Evolutionary conservation across 1,140 invertebrate species (phyloP).

Genomic region (Belonocnema kinseyi): DNA sequence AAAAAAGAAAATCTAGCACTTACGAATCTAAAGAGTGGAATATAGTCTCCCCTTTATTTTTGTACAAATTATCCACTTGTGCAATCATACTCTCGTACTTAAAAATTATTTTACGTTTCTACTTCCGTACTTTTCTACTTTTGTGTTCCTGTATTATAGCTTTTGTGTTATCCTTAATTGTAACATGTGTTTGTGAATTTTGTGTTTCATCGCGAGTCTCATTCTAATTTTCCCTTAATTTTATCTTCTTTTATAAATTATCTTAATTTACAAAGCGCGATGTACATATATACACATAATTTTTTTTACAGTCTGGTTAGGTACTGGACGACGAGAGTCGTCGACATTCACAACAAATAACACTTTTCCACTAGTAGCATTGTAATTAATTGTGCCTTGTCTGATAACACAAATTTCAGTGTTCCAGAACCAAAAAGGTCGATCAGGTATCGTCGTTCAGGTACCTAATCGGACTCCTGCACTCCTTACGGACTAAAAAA

Average conservation of each 20-base stretch:
- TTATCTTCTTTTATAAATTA: constrained; percentile 29
- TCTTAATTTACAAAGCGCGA: background rate
- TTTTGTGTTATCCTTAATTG: no score
- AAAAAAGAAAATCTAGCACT: no score
- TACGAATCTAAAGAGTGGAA: no score
- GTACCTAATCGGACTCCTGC: constrained; percentile 43
- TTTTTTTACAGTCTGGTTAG: constrained; percentile 17
- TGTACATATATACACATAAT: constrained; percentile 26
- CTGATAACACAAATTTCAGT: constrained; percentile 45
- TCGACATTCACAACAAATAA: constrained; percentile 6
- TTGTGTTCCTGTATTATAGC: no score
- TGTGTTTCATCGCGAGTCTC: constrained; percentile 34
- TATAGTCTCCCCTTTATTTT: no score
- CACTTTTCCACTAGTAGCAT: constrained; percentile 6
- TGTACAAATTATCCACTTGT: no score
- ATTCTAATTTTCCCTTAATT: constrained; percentile 29
- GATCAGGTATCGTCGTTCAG: constrained; percentile 42
- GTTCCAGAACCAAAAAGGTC: constrained; percentile 52
- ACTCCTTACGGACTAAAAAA: constrained; percentile 25
- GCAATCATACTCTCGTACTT: no score
- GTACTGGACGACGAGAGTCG: constrained; percentile 25
- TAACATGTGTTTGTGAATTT: background rate
- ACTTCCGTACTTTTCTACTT: no score
- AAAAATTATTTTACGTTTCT: no score
- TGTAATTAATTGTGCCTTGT: background rate